These are phyloP conservation scores for Mobula birostris DNA, from an alignment of 2,113 vertebrate genomes.

Conservation along the genomic window DNA sequence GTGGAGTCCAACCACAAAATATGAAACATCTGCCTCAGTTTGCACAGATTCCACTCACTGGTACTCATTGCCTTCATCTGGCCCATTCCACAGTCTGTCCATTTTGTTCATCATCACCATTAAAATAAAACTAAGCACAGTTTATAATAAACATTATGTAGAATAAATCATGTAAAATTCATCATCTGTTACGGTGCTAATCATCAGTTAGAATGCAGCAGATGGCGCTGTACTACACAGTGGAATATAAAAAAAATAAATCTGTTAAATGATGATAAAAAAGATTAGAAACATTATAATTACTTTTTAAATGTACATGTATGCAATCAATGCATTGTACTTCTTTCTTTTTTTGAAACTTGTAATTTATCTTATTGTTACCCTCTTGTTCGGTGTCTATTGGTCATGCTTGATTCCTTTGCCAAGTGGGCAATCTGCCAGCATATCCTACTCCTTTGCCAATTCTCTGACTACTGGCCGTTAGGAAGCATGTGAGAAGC, in stretches of 20 bases:
- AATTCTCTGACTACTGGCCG: not conserved
- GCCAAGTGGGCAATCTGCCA: conserved; percentile 14
- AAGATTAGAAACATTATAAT: not conserved
- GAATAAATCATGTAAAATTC: not conserved
- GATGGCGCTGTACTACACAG: conserved; percentile 18
- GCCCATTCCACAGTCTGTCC: not conserved
- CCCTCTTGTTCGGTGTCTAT: not conserved
- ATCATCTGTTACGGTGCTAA: not conserved
- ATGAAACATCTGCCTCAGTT: not conserved
- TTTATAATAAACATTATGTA: not conserved
- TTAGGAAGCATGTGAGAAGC: not conserved
- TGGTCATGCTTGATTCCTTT: conserved; percentile 6
- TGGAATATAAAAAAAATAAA: conserved; percentile 14
- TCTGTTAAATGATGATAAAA: not conserved
- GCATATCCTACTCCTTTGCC: conserved; percentile 11
- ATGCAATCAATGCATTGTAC: not conserved
- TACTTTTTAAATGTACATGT: not conserved
- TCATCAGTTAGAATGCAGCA: not conserved
- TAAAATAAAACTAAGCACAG: not conserved
- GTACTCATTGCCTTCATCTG: not conserved
- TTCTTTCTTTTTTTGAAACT: conserved; percentile 4
- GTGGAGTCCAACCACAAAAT: not conserved
- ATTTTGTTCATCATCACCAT: not conserved
- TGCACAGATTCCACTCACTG: not conserved
- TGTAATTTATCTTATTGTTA: not conserved